Conservation (phyloP, 1,140 invertebrate genomes). For the Drosophila parvula region DNA sequence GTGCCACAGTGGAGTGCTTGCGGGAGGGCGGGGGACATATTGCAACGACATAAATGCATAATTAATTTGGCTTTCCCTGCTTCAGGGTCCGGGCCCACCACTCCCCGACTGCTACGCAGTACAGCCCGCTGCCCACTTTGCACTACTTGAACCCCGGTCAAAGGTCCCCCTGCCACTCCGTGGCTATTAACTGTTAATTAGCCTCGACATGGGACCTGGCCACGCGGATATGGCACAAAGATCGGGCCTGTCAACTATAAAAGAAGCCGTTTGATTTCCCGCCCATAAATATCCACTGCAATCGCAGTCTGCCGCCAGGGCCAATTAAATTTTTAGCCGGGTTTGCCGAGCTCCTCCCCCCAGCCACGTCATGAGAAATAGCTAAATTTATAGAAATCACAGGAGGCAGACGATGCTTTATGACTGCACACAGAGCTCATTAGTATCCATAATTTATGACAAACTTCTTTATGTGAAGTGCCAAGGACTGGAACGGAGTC, state of each 20-base stretch:
- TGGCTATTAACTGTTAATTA: slow-evolving; percentile 33
- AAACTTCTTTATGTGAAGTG: slow-evolving; percentile 77
- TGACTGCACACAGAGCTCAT: slow-evolving; percentile 72
- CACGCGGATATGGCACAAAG: not conserved
- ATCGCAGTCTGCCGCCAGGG: slow-evolving; percentile 19
- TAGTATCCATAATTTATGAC: slow-evolving; percentile 82
- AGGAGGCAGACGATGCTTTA: slow-evolving; percentile 60
- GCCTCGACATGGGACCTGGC: slow-evolving; percentile 3
- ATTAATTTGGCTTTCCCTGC: slow-evolving; percentile 77
- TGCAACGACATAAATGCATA: slow-evolving; percentile 81
- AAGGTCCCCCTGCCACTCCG: slow-evolving; percentile 1
- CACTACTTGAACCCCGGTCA: slow-evolving; percentile 39
- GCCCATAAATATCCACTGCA: slow-evolving; percentile 23
- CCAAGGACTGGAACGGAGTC: slow-evolving; percentile 34
- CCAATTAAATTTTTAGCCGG: slow-evolving; percentile 40
- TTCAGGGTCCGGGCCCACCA: slow-evolving; percentile 28
- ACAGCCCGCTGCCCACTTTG: slow-evolving; percentile 47
- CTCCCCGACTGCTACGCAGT: slow-evolving; percentile 18
- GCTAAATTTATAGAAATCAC: slow-evolving; percentile 23
- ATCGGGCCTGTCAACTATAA: slow-evolving; percentile 4
- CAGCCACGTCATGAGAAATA: slow-evolving; percentile 3
- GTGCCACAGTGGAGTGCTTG: not conserved
- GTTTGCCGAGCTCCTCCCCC: not conserved
- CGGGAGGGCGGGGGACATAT: slow-evolving; percentile 58
- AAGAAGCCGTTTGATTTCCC: slow-evolving; percentile 25